These are phyloP conservation scores for Perdita meconis DNA, from an alignment of 2,888 invertebrate species.

Conservation along the genomic window DNA sequence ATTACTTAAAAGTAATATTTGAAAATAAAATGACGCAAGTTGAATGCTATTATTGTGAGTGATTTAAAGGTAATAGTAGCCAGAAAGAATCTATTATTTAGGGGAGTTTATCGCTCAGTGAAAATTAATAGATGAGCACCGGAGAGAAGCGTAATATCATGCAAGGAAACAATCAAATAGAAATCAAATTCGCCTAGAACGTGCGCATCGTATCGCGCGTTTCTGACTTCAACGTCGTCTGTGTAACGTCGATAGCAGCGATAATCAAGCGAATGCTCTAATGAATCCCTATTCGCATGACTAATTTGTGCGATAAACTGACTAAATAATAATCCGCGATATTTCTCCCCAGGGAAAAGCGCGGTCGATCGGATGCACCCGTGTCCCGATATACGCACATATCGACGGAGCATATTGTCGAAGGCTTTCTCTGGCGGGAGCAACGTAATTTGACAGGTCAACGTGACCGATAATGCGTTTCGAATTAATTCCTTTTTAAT, in stretches of 20 bases:
- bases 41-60: not conserved
- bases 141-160: conserved; percentile 25
- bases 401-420: conserved; percentile 54
- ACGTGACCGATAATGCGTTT: conserved; percentile 51
- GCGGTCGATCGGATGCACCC: conserved; percentile 64
- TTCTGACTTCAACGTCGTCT: conserved; percentile 58
- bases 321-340: conserved; percentile 75
- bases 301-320: conserved; percentile 75
- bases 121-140: conserved; percentile 46
- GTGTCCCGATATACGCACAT: conserved; percentile 32
- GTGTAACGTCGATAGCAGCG: conserved; percentile 64
- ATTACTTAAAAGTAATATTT: too few species aligned
- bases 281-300: conserved; percentile 76
- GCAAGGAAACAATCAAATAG: conserved; percentile 54
- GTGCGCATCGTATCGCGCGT: conserved; percentile 26
- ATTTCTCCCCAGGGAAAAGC: conserved; percentile 70
- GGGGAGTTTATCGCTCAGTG: conserved; percentile 33
- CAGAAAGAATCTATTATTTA: conserved; percentile 2
- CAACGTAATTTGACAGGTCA: conserved; percentile 65
- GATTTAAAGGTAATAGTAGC: not conserved
- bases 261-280: conserved; percentile 75
- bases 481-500: conserved; percentile 62
- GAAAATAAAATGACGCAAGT: not conserved
- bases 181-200: conserved; percentile 49
- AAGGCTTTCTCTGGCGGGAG: conserved; percentile 42